Percentiles rank a stretch among this genome's conserved stretches.
phyloP scores from a whole-genome alignment of 92 coral and sea anemone species.

The Bergia sp. region DNA sequence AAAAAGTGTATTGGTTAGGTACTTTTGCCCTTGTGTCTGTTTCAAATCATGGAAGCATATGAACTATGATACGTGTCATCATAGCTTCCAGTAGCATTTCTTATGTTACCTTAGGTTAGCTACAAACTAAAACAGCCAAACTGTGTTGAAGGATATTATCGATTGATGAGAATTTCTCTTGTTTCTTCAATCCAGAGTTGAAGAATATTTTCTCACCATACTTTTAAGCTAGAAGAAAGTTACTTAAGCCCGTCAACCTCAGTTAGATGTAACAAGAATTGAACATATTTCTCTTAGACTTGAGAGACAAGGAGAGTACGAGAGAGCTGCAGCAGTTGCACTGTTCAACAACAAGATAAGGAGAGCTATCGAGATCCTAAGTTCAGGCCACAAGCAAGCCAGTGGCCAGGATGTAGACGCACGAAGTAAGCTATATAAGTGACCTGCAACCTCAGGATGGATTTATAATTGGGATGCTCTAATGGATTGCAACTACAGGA shows the following conservation, averaged over 20 bases:
- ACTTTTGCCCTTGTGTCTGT: neutral
- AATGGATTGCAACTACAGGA: no score
- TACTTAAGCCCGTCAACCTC: no score
- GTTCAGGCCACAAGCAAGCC: slow-evolving; percentile 59
- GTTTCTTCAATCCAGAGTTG: no score
- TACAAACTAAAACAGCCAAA: no score
- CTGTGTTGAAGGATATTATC: no score
- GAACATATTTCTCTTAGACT: slow-evolving; percentile 51
- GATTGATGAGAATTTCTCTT: no score
- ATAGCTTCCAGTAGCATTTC: neutral
- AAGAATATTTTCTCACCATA: no score
- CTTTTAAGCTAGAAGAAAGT: no score
- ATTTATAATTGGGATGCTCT: no score
- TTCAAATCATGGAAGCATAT: neutral
- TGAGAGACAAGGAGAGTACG: slow-evolving; percentile 67
- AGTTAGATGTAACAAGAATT: neutral
- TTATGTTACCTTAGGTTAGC: neutral
- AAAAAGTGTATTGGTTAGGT: neutral
- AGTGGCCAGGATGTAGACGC: slow-evolving; percentile 13
- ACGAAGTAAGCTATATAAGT: slow-evolving; percentile 44
- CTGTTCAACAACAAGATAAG: slow-evolving; percentile 92
- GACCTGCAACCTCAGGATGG: no score
- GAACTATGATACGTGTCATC: neutral
- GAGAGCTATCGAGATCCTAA: slow-evolving; percentile 89
- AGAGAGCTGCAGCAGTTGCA: slow-evolving; percentile 96